Percentiles rank a stretch among this genome's conserved stretches.
Conservation (phyloP, 2,797 vertebrate species). For the Danio tinwini region DNA sequence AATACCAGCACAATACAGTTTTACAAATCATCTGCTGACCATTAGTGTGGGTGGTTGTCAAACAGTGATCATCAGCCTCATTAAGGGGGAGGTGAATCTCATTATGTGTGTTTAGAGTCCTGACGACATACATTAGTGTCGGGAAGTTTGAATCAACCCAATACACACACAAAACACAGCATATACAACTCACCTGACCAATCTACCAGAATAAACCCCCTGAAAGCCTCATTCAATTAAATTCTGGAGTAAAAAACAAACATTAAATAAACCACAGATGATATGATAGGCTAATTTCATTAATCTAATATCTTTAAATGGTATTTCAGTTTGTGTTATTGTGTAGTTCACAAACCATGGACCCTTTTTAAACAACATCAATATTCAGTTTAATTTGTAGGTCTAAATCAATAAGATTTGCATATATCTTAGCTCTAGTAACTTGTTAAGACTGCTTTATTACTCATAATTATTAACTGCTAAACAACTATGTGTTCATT, state of each 20-base stretch:
- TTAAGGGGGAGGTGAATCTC: slow-evolving; percentile 44
- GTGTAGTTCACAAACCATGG: neutral
- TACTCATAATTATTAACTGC: too few relatives aligned
- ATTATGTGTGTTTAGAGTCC: slow-evolving; percentile 52
- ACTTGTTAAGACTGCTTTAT: too few relatives aligned
- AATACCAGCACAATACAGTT: slow-evolving; percentile 44
- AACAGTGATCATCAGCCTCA: slow-evolving; percentile 48
- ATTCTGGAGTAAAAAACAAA: neutral
- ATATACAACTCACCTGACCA: slow-evolving; percentile 39
- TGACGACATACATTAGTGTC: slow-evolving; percentile 46
- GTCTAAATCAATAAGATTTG: too few relatives aligned
- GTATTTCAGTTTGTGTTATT: slow-evolving; percentile 4
- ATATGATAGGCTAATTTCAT: slow-evolving; percentile 29
- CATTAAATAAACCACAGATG: neutral
- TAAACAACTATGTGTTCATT: too few relatives aligned
- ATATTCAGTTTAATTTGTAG: neutral
- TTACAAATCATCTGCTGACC: slow-evolving; percentile 43
- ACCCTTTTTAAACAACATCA: neutral
- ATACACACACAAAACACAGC: slow-evolving; percentile 34
- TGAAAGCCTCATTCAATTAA: slow-evolving; percentile 12
- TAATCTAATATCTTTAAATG: slow-evolving; percentile 20
- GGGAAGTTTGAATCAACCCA: slow-evolving; percentile 6
- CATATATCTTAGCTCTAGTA: neutral
- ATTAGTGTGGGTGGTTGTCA: slow-evolving; percentile 22
- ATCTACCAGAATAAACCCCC: neutral